Percentiles rank a stretch among this genome's conserved stretches.
Evolutionary conservation across 2,113 vertebrate species (phyloP).

Genomic region (Pterophyllum scalare): DNA sequence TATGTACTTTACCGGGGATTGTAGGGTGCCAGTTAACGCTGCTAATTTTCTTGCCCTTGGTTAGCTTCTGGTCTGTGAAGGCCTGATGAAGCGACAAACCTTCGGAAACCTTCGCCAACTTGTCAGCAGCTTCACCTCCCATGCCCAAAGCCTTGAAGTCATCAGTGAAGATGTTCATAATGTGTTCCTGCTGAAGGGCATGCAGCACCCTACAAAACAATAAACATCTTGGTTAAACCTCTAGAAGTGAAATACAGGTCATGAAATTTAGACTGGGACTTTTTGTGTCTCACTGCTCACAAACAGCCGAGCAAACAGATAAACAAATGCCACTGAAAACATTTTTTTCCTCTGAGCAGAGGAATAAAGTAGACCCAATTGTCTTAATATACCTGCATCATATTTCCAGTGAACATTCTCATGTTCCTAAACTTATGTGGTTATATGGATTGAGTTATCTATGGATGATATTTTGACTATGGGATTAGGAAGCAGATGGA

Average conservation of each 20-base stretch:
- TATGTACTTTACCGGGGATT: slow-evolving; percentile 82
- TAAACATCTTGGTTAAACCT: background rate
- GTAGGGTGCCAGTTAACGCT: slow-evolving; percentile 90
- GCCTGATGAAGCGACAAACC: slow-evolving; percentile 85
- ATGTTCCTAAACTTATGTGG: background rate
- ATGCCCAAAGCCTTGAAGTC: slow-evolving; percentile 83
- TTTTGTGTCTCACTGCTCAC: background rate
- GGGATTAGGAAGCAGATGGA: background rate
- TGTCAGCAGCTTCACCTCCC: slow-evolving; percentile 66
- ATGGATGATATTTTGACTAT: background rate
- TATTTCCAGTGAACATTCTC: background rate
- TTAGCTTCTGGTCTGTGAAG: slow-evolving; percentile 83
- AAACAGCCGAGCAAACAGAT: background rate
- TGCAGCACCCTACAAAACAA: slow-evolving; percentile 82
- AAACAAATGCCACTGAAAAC: background rate
- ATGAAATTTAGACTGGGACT: background rate
- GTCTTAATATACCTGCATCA: background rate
- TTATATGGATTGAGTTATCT: background rate
- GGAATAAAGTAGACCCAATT: background rate
- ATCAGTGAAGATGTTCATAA: slow-evolving; percentile 86
- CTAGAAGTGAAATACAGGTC: background rate
- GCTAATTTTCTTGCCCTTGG: slow-evolving; percentile 86
- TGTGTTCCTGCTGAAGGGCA: slow-evolving; percentile 90
- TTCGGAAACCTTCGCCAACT: slow-evolving; percentile 76
- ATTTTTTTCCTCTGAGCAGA: background rate